These are phyloP conservation scores for Junonia oenone DNA, from an alignment of 2,888 invertebrate species.

Conservation along the genomic window DNA sequence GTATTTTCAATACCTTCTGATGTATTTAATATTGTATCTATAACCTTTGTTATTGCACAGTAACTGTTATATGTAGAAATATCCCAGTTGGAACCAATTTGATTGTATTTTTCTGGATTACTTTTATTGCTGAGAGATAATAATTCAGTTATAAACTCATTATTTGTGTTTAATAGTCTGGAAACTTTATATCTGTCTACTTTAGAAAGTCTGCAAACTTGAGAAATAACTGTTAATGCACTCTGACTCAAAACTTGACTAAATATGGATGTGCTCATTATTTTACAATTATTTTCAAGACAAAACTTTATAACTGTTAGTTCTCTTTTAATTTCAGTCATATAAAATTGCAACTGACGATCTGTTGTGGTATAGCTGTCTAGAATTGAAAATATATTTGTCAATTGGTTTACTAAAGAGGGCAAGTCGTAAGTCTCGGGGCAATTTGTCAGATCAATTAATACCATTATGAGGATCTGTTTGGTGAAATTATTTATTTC, in stretches of 20 bases:
- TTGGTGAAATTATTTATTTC: constrained; percentile 73
- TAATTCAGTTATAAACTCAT: constrained; percentile 62
- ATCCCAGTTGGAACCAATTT: constrained; percentile 57
- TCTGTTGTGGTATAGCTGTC: constrained; percentile 65
- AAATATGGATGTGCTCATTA: constrained; percentile 71
- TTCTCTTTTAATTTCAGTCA: constrained; percentile 72
- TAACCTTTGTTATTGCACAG: constrained; percentile 70
- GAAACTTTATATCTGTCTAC: constrained; percentile 74
- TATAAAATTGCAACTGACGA: constrained; percentile 66
- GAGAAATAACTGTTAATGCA: constrained; percentile 72
- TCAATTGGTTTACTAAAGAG: constrained; percentile 63
- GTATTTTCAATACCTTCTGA: constrained; percentile 50
- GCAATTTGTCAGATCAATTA: constrained; percentile 70
- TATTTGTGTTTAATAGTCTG: constrained; percentile 64
- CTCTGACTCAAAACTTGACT: constrained; percentile 67
- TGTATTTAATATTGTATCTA: constrained; percentile 66
- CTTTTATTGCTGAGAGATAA: constrained; percentile 46
- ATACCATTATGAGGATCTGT: constrained; percentile 71
- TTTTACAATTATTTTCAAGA: constrained; percentile 70
- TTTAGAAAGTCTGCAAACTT: constrained; percentile 69
- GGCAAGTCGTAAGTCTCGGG: constrained; percentile 68
- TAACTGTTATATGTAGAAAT: constrained; percentile 72
- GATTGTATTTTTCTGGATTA: constrained; percentile 37
- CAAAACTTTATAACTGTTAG: constrained; percentile 72
- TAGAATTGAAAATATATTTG: constrained; percentile 70